phyloP scores from a whole-genome alignment of 2,797 vertebrate genomes.

The Intellagama lesueurii region DNA sequence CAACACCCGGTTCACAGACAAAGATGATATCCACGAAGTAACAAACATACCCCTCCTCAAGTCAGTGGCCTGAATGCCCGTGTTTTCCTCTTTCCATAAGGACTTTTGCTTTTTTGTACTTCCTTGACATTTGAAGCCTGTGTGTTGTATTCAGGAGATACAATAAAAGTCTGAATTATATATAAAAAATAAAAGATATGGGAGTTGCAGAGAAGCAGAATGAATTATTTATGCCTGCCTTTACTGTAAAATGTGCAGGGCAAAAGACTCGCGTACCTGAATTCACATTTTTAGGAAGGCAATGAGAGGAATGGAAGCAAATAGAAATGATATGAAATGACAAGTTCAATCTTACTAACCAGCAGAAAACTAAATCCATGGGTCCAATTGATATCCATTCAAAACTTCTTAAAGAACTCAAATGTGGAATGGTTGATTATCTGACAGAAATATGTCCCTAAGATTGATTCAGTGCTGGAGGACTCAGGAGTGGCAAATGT shows the following conservation, averaged over 20 bases:
- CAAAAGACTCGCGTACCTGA: too few relatives aligned
- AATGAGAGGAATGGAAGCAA: background rate
- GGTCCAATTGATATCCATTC: too few relatives aligned
- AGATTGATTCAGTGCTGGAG: too few relatives aligned
- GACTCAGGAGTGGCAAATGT: too few relatives aligned
- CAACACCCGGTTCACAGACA: constrained; percentile 93
- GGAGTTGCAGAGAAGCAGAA: background rate
- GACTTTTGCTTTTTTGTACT: constrained; percentile 69
- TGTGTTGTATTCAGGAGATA: constrained; percentile 65
- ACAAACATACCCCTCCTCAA: constrained; percentile 82
- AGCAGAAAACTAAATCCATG: background rate
- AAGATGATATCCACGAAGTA: constrained; percentile 94
- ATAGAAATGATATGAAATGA: background rate
- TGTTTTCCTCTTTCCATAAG: constrained; percentile 49
- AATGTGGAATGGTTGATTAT: too few relatives aligned
- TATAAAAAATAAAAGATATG: background rate
- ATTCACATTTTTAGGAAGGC: background rate
- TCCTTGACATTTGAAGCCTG: constrained; percentile 29
- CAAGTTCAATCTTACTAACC: background rate
- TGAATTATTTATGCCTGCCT: background rate
- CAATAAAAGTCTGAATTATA: constrained; percentile 77
- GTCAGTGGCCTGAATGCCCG: constrained; percentile 72
- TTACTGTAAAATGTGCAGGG: background rate
- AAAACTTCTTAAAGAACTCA: too few relatives aligned
- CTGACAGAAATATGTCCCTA: too few relatives aligned